Conservation (phyloP, 2,113 vertebrate genomes). For the Periophthalmodon schlosseri region DNA sequence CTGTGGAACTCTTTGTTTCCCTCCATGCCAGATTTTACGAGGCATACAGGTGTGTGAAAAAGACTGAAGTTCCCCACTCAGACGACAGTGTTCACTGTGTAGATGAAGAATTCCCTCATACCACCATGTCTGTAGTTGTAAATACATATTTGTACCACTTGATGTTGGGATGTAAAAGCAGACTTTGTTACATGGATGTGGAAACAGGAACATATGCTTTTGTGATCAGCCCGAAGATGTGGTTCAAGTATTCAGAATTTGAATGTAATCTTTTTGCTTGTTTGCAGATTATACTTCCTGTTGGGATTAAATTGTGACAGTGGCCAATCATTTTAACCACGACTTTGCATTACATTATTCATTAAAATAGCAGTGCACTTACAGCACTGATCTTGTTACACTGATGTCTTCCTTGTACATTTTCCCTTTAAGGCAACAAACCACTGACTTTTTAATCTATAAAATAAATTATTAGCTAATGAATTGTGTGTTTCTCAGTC, state of each 20-base stretch:
- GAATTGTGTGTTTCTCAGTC: conserved; percentile 54
- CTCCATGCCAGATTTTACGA: conserved; percentile 49
- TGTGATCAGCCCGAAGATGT: conserved; percentile 61
- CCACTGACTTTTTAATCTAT: conserved; percentile 79
- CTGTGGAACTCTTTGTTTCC: conserved; percentile 57
- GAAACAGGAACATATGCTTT: conserved; percentile 70
- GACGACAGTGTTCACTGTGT: conserved; percentile 14
- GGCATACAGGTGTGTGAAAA: conserved; percentile 63
- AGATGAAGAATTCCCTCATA: conserved; percentile 22
- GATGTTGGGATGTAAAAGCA: conserved; percentile 64
- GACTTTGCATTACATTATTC: conserved; percentile 33
- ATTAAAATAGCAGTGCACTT: conserved; percentile 30
- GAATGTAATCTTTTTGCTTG: conserved; percentile 60
- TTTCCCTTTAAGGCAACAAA: conserved; percentile 70
- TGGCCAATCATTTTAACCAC: conserved; percentile 38
- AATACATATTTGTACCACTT: conserved; percentile 66
- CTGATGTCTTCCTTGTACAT: conserved; percentile 70
- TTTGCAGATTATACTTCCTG: conserved; percentile 58
- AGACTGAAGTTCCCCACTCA: conserved; percentile 42
- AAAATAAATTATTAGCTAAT: conserved; percentile 82
- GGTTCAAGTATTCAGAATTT: conserved; percentile 62
- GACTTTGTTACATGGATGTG: conserved; percentile 69
- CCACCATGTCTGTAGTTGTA: conserved; percentile 57
- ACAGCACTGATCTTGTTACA: conserved; percentile 46
- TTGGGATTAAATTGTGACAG: conserved; percentile 45